Conservation (phyloP, 2,797 vertebrate genomes). For the Triplophysa yarkandensis region DNA sequence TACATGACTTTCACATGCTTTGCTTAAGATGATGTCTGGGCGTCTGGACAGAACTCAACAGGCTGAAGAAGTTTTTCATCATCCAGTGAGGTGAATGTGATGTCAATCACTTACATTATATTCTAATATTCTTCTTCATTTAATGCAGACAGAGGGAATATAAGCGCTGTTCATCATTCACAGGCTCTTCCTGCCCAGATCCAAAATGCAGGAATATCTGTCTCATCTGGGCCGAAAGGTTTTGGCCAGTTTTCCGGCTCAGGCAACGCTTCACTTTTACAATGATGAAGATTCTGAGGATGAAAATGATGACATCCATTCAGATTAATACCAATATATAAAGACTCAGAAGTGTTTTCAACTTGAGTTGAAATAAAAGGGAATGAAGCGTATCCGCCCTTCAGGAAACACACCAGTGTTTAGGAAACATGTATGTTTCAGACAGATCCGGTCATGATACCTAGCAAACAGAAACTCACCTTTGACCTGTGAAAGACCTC, state of each 20-base stretch:
- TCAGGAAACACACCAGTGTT: constrained; percentile 41
- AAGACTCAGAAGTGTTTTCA: background rate
- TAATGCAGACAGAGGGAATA: background rate
- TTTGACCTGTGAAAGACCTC: constrained; percentile 47
- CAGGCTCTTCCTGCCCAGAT: constrained; percentile 79
- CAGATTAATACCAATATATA: constrained; percentile 29
- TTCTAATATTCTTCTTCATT: background rate
- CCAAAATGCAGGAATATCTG: constrained; percentile 76
- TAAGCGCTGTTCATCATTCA: constrained; percentile 13
- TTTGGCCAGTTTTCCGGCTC: constrained; percentile 79
- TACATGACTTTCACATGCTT: background rate
- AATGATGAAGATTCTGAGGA: constrained; percentile 73
- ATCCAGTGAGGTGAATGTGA: constrained; percentile 83
- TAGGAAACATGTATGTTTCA: constrained; percentile 56
- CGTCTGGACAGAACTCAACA: constrained; percentile 47
- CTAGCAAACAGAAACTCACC: constrained; percentile 46
- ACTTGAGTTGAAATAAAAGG: background rate
- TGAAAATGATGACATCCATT: constrained; percentile 56
- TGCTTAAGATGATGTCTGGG: constrained; percentile 31
- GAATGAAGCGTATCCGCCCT: background rate
- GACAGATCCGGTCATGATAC: constrained; percentile 24
- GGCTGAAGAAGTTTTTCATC: constrained; percentile 75
- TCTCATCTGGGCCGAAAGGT: constrained; percentile 71
- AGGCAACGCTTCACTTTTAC: constrained; percentile 84
- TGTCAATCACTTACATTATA: background rate